Evolutionary conservation across 2,113 vertebrate species (phyloP).

Genomic region (Halichoerus grypus): DNA sequence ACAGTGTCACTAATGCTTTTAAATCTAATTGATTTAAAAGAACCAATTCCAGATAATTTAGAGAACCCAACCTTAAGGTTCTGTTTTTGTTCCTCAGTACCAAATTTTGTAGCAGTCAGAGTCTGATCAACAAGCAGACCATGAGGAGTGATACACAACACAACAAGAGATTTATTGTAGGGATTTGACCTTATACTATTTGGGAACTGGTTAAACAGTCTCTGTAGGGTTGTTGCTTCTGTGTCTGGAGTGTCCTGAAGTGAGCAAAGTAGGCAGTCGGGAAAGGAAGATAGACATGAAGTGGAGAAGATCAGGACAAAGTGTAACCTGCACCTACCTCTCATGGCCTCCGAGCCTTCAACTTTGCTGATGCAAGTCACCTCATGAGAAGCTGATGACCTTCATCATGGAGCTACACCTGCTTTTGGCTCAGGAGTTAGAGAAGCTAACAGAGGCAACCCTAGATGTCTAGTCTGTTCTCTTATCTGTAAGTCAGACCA

Average conservation of each 20-base stretch:
- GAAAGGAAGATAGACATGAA: neutral
- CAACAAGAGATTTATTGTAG: neutral
- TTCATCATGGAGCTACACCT: neutral
- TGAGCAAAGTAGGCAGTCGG: neutral
- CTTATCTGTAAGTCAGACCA: neutral
- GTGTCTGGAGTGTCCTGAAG: neutral
- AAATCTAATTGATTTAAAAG: neutral
- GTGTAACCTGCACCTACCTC: neutral
- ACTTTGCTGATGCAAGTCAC: neutral
- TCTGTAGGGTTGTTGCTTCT: neutral
- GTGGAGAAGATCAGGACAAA: neutral
- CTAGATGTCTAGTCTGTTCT: neutral
- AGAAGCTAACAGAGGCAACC: neutral
- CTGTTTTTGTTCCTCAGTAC: neutral
- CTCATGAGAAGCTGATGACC: neutral
- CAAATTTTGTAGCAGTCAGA: neutral
- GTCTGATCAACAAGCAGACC: neutral
- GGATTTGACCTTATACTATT: neutral
- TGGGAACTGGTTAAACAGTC: neutral
- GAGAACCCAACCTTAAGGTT: neutral
- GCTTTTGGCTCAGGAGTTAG: neutral
- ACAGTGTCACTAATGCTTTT: neutral
- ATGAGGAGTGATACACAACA: neutral
- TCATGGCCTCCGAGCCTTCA: neutral
- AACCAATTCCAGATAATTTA: neutral